Conservation (phyloP, 2,797 vertebrate species). For the Alfaro cultratus region DNA sequence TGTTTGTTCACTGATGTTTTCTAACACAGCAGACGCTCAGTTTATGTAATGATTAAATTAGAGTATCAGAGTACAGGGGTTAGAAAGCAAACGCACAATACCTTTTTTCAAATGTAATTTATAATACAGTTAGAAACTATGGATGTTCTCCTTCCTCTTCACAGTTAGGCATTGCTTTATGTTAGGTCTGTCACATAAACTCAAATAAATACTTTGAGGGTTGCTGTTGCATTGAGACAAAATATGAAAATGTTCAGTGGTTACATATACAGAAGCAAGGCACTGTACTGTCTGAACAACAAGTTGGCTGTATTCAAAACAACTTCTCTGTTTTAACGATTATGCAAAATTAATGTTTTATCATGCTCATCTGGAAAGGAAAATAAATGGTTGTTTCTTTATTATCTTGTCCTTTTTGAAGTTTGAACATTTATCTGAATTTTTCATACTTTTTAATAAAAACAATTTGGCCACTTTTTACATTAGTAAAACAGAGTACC, state of each 20-base stretch:
- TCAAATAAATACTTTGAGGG: not conserved
- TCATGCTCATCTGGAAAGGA: not conserved
- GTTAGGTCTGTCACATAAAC: not conserved
- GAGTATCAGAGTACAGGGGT: not conserved
- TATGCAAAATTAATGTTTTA: not conserved
- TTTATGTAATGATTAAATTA: not conserved
- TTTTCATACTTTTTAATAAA: not conserved
- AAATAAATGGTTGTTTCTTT: not conserved
- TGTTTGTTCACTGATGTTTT: not conserved
- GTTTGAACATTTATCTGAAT: not conserved
- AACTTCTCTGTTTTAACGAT: not conserved
- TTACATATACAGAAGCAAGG: not conserved
- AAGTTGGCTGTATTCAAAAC: not conserved
- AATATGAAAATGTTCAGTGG: slow-evolving; percentile 1
- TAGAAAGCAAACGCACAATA: not conserved
- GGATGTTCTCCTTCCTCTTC: not conserved
- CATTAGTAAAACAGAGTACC: not conserved
- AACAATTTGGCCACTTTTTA: not conserved
- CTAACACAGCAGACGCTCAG: not conserved
- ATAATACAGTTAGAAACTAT: not conserved
- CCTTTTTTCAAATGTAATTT: not conserved
- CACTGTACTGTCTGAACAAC: not conserved
- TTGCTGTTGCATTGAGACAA: not conserved
- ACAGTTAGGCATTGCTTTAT: not conserved
- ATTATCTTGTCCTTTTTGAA: not conserved